Evolutionary conservation across 2,113 vertebrate genomes (phyloP).

Genomic region (mouse (Mus musculus)): GRCm39 chr3:149937501-149938000

Average conservation of each 20-base stretch:
- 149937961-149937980: too few relatives aligned
- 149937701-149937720: too few relatives aligned
- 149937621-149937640: not conserved
- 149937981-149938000: too few relatives aligned
- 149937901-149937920: too few relatives aligned
- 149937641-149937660: not conserved
- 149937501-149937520: not conserved
- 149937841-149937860: too few relatives aligned
- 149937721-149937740: not conserved
- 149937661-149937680: not conserved
- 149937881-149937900: too few relatives aligned
- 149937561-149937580: slow-evolving; percentile 18
- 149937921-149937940: too few relatives aligned
- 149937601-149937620: not conserved
- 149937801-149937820: not conserved
- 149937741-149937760: not conserved
- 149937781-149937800: not conserved
- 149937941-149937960: too few relatives aligned
- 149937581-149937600: not conserved
- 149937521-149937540: not conserved
- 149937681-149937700: not conserved
- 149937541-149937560: not conserved
- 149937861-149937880: too few relatives aligned
- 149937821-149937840: too few relatives aligned
- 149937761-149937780: not conserved